These are phyloP conservation scores for Peromyscus polionotus DNA, from an alignment of 2,113 vertebrate genomes.

Conservation along the genomic window DNA sequence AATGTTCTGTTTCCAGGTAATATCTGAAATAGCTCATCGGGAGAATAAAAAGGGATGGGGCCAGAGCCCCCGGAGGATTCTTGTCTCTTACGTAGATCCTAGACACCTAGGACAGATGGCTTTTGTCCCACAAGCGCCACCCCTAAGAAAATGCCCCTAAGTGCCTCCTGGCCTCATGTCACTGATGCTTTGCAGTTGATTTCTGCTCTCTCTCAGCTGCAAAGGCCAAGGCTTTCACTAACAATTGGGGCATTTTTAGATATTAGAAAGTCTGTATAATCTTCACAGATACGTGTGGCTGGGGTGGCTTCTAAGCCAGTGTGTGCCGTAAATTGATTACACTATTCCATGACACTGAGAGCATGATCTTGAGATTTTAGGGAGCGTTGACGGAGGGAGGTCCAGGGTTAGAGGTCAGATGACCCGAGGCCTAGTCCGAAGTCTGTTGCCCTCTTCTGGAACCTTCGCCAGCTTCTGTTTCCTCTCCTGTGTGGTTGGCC, in stretches of 20 bases:
- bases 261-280: neutral
- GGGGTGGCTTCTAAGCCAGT: neutral
- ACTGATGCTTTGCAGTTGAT: slow-evolving; percentile 32
- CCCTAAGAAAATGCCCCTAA: neutral
- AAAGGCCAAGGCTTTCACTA: neutral
- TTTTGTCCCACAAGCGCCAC: neutral
- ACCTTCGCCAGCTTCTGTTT: neutral
- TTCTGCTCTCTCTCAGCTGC: slow-evolving; percentile 33
- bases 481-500: neutral
- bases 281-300: neutral
- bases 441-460: neutral
- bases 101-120: neutral
- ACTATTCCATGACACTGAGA: neutral
- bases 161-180: neutral
- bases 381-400: neutral
- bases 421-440: neutral
- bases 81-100: neutral
- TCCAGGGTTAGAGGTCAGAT: neutral
- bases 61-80: neutral
- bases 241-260: neutral
- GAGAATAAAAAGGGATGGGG: neutral
- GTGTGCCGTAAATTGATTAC: neutral
- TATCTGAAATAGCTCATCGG: neutral
- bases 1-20: neutral
- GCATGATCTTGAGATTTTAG: neutral